Evolutionary conservation across 2,888 invertebrate genomes (phyloP).

Genomic region (Protonemura montana): DNA sequence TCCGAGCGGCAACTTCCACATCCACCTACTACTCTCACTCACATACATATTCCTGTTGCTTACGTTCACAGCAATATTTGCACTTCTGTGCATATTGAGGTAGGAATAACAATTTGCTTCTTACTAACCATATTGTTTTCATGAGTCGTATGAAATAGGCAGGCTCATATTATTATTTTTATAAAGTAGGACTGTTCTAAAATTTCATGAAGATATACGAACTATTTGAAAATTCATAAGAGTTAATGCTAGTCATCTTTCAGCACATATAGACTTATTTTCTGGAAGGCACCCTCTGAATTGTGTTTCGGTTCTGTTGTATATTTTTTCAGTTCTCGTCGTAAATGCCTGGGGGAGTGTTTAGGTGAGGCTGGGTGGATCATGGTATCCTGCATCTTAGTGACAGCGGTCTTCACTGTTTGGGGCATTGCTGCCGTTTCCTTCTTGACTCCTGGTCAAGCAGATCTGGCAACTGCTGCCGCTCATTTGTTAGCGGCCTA

Average conservation of each 20-base stretch:
- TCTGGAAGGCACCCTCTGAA: too few relatives aligned
- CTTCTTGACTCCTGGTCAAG: slow-evolving; percentile 43
- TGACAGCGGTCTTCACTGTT: slow-evolving; percentile 45
- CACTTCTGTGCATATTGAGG: slow-evolving; percentile 46
- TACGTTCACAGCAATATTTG: slow-evolving; percentile 45
- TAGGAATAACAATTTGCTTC: neutral
- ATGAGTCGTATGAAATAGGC: too few relatives aligned
- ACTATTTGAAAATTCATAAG: too few relatives aligned
- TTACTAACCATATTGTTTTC: neutral
- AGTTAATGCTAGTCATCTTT: too few relatives aligned
- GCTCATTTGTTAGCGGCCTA: slow-evolving; percentile 47
- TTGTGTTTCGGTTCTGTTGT: too few relatives aligned
- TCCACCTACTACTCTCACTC: slow-evolving; percentile 49
- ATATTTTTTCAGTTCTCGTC: slow-evolving; percentile 20
- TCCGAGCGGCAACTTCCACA: slow-evolving; percentile 46
- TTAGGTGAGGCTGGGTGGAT: slow-evolving; percentile 47
- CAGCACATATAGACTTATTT: too few relatives aligned
- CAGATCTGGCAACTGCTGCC: slow-evolving; percentile 45
- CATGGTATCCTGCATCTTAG: slow-evolving; percentile 45
- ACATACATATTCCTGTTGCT: slow-evolving; percentile 48
- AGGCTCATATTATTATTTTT: too few relatives aligned
- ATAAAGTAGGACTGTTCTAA: too few relatives aligned
- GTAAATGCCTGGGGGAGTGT: slow-evolving; percentile 30
- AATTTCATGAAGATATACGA: too few relatives aligned
- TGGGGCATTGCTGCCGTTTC: slow-evolving; percentile 47